phyloP scores from a whole-genome alignment of 2,888 invertebrate genomes.

The Synanthedon formicaeformis region DNA sequence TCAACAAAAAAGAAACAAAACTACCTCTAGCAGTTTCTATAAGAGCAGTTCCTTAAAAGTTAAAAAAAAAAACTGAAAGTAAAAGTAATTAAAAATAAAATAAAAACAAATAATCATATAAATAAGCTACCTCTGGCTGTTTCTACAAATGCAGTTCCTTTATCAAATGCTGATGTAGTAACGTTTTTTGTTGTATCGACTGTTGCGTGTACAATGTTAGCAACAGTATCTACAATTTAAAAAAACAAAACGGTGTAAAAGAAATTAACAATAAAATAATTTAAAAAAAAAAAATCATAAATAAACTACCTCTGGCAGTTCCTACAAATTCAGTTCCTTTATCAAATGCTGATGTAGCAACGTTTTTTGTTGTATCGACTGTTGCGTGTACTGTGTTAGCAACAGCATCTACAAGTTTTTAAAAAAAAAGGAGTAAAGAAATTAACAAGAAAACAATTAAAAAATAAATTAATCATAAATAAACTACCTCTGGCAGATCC shows the following conservation, averaged over 20 bases:
- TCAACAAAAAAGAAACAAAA: too few relatives aligned
- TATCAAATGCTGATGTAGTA: conserved; percentile 30
- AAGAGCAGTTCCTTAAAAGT: too few relatives aligned
- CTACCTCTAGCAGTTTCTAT: too few relatives aligned
- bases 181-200: conserved; percentile 35
- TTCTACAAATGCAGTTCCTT: conserved; percentile 21
- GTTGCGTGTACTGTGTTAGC: conserved; percentile 21
- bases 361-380: conserved; percentile 34
- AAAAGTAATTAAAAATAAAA: neutral
- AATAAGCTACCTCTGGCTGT: conserved; percentile 23
- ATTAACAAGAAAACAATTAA: neutral
- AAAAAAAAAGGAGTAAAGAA: neutral
- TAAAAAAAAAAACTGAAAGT: conserved; percentile 1
- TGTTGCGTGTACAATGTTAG: conserved; percentile 21
- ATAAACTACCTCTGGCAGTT: conserved; percentile 20
- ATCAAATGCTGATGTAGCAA: conserved; percentile 26
- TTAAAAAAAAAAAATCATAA: neutral
- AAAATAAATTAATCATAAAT: neutral
- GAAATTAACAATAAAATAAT: neutral
- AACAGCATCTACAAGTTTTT: conserved; percentile 24
- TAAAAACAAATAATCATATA: neutral
- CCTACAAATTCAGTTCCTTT: conserved; percentile 24
- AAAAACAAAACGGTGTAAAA: conserved; percentile 2
- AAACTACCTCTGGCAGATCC: conserved; percentile 24
- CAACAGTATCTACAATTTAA: conserved; percentile 25